These are phyloP conservation scores for Scomber scombrus DNA, from an alignment of 2,113 vertebrate genomes.

Conservation along the genomic window DNA sequence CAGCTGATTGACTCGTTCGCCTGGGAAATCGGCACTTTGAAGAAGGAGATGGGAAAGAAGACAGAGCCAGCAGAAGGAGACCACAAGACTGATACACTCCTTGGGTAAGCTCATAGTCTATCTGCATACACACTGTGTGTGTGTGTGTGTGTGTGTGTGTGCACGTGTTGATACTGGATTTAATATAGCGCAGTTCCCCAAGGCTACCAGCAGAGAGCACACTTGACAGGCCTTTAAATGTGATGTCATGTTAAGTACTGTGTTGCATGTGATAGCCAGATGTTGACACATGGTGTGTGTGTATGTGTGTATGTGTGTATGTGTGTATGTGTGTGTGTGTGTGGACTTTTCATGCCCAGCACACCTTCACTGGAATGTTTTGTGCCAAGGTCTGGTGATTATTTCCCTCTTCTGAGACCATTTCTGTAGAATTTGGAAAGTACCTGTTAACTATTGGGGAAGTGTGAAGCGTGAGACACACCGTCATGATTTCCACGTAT, in stretches of 20 bases:
- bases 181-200: neutral
- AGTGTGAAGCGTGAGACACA: conserved; percentile 3
- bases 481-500: neutral
- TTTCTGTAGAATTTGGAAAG: conserved; percentile 26
- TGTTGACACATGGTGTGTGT: no score
- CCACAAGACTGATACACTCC: conserved; percentile 67
- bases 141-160: neutral
- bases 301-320: no score
- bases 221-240: neutral
- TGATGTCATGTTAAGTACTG: neutral
- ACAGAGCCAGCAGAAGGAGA: conserved; percentile 77
- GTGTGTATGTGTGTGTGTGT: neutral
- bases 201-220: conserved; percentile 38
- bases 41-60: conserved; percentile 93
- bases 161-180: no score
- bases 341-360: neutral
- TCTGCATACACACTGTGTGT: neutral
- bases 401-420: conserved; percentile 1
- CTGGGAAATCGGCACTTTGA: conserved; percentile 93
- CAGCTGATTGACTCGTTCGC: conserved; percentile 96
- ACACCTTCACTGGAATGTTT: neutral
- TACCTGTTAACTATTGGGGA: conserved; percentile 8
- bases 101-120: conserved; percentile 72
- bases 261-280: neutral
- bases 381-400: neutral